Evolutionary conservation across 2,888 invertebrate genomes (phyloP), one percentile per base, ranked within the genome.

Genomic region (Ferdinandea cuprea): DNA sequence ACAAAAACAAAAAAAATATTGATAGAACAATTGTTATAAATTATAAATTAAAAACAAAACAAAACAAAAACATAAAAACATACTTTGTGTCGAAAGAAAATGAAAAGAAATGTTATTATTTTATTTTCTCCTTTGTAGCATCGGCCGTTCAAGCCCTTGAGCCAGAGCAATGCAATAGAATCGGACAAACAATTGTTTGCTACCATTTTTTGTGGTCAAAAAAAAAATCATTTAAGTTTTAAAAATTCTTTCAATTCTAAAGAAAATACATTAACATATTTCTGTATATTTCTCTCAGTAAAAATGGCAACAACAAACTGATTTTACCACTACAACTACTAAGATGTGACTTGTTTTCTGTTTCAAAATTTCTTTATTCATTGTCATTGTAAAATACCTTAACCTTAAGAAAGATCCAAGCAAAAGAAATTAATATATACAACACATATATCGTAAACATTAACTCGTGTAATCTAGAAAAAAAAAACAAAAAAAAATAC

Each of bases 361-460:
- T 42, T 30, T 50, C 9, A 15, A 13, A 13, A 13, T 25, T 65
- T 61, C 32, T 25, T 28, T 37, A 11, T 46, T 21, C 17, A 46
- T 46, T 32, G 25, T 63, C 48, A 63, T 37, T 63, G 7, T 19
- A 40, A 81, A 81, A 72, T 35, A 61, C 66, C 78, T 52, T 56
- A 59, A 71, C 76, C 37, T 46, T 59, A 40, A 68, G 56, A 44
- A 15, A 17, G 44, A 80, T 52, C 80, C 65, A 76, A 71, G 1
- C 25, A 77, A 30, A 61, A 30, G 13, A 63, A 71, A 58, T n/a
- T 68, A 66, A 15, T 77, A 72, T 54, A 72, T 52, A 59, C 40
- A 66, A 72, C 42, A 83, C 66, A 83, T 73, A 73, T 83, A 83
- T 83, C 78, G 78, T 83, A 68, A 78, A 72, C 77, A 77, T 77